Evolutionary conservation across 2,888 invertebrate species (phyloP).

Genomic region (Nomada hirtipes): DNA sequence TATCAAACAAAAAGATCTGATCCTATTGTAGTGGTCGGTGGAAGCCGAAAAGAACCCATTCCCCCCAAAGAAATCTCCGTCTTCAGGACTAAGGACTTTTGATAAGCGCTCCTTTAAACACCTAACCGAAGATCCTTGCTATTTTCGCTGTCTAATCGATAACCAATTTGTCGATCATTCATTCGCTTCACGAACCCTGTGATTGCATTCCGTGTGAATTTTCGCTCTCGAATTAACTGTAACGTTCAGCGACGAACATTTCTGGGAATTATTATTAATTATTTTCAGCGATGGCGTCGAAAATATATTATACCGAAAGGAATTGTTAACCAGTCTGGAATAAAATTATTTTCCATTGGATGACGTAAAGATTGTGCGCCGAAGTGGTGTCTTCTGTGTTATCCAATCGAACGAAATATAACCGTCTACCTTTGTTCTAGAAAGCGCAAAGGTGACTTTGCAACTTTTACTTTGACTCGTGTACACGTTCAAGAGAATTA

Average conservation of each 20-base stretch:
- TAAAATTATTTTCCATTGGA: not conserved
- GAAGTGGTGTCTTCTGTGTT: not conserved
- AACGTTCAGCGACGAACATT: too few species aligned
- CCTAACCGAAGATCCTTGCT: not conserved
- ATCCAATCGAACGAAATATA: not conserved
- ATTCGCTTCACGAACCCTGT: not conserved
- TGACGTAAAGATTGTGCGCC: not conserved
- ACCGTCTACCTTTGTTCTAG: not conserved
- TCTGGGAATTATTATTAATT: not conserved
- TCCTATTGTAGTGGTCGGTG: constrained; percentile 35
- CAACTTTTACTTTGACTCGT: not conserved
- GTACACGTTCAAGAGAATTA: not conserved
- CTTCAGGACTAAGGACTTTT: constrained; percentile 12
- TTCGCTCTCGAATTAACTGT: not conserved
- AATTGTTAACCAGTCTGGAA: too few species aligned
- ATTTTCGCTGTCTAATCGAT: constrained; percentile 9
- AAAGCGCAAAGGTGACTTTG: not conserved
- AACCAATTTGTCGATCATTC: constrained; percentile 4
- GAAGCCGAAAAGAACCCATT: not conserved
- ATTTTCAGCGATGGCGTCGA: not conserved
- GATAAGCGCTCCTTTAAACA: constrained; percentile 29
- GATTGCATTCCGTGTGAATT: not conserved
- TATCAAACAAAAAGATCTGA: constrained; percentile 49
- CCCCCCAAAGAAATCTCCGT: constrained; percentile 5
- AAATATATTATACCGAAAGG: too few species aligned